These are phyloP conservation scores for Pelagia noctiluca DNA, from an alignment of 30 jellyfish, hydroid and myxozoan species.

Conservation along the genomic window DNA sequence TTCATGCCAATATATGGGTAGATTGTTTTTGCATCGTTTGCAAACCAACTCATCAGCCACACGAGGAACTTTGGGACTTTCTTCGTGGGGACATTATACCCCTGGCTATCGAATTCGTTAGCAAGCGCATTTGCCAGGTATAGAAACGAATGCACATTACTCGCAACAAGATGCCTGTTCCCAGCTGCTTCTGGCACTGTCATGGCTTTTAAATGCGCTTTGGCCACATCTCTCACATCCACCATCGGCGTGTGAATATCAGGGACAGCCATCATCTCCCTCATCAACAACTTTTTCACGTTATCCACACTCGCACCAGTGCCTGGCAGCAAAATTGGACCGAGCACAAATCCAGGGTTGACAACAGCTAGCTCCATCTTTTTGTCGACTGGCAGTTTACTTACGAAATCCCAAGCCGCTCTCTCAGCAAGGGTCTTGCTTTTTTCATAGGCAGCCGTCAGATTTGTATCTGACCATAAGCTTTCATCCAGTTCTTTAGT, in stretches of 20 bases:
- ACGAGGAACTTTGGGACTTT: slow-evolving; percentile 58
- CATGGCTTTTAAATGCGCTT: slow-evolving; percentile 49
- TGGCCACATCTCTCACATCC: slow-evolving; percentile 70
- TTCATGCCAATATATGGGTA: slow-evolving; percentile 45
- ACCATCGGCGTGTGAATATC: slow-evolving; percentile 4
- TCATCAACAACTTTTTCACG: slow-evolving; percentile 22
- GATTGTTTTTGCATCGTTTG: slow-evolving; percentile 9
- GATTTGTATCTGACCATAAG: slow-evolving; percentile 30
- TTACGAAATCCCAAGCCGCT: slow-evolving; percentile 72
- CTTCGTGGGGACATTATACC: slow-evolving; percentile 46
- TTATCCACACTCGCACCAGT: slow-evolving; percentile 8
- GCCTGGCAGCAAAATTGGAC: slow-evolving; percentile 55
- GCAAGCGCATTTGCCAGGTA: slow-evolving; percentile 40
- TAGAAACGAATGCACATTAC: slow-evolving; percentile 19
- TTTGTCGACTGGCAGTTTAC: slow-evolving; percentile 34
- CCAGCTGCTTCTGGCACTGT: slow-evolving; percentile 67
- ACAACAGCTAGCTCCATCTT: slow-evolving; percentile 46
- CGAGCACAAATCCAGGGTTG: slow-evolving; percentile 55
- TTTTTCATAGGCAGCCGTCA: slow-evolving; percentile 37
- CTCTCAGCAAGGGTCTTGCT: slow-evolving; percentile 56
- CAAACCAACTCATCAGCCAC: slow-evolving; percentile 46
- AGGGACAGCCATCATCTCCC: slow-evolving; percentile 56
- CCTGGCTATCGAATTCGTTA: slow-evolving; percentile 43
- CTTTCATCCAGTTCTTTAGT: slow-evolving; percentile 34
- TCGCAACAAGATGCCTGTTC: slow-evolving; percentile 42